Evolutionary conservation across 1,140 invertebrate species (phyloP).

Genomic region (Plectrocnemia conspersa): DNA sequence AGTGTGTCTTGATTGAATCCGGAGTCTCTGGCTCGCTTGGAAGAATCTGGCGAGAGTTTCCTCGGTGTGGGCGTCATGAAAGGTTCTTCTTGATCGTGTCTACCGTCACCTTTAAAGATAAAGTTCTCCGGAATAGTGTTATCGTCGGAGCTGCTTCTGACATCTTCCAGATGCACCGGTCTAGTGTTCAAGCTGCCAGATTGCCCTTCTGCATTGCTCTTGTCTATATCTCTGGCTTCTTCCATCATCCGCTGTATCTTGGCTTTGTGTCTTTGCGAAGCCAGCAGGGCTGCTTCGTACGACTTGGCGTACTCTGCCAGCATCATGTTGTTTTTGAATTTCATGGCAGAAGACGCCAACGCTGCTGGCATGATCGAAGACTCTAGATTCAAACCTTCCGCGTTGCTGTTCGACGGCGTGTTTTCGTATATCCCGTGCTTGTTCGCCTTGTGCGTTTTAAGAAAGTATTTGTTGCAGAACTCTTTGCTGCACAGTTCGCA

Average conservation of each 20-base stretch:
- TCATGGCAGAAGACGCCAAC: slow-evolving; percentile 33
- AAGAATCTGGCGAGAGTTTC: slow-evolving; percentile 56
- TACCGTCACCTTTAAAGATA: slow-evolving; percentile 38
- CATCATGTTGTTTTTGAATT: slow-evolving; percentile 38
- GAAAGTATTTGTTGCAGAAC: slow-evolving; percentile 99
- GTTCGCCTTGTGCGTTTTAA: slow-evolving; percentile 95
- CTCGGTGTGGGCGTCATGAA: slow-evolving; percentile 53
- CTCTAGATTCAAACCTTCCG: slow-evolving; percentile 42
- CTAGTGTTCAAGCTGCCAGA: slow-evolving; percentile 12
- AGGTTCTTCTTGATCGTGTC: slow-evolving; percentile 54
- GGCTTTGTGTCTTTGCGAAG: slow-evolving; percentile 54
- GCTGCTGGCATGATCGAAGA: slow-evolving; percentile 42
- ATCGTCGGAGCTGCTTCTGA: slow-evolving; percentile 40
- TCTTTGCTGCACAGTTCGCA: slow-evolving; percentile 98
- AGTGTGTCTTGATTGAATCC: slow-evolving; percentile 66
- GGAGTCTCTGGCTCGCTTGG: slow-evolving; percentile 58
- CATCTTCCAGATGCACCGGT: slow-evolving; percentile 34
- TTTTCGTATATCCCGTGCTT: slow-evolving; percentile 85
- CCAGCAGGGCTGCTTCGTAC: slow-evolving; percentile 63
- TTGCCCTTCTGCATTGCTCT: slow-evolving; percentile 23
- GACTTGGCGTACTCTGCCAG: slow-evolving; percentile 37
- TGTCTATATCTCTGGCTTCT: slow-evolving; percentile 31
- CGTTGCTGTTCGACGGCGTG: slow-evolving; percentile 45
- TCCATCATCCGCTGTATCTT: slow-evolving; percentile 54
- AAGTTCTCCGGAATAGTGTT: slow-evolving; percentile 38